phyloP scores from a whole-genome alignment of 2,888 invertebrate genomes.

The Eupithecia exiguata region DNA sequence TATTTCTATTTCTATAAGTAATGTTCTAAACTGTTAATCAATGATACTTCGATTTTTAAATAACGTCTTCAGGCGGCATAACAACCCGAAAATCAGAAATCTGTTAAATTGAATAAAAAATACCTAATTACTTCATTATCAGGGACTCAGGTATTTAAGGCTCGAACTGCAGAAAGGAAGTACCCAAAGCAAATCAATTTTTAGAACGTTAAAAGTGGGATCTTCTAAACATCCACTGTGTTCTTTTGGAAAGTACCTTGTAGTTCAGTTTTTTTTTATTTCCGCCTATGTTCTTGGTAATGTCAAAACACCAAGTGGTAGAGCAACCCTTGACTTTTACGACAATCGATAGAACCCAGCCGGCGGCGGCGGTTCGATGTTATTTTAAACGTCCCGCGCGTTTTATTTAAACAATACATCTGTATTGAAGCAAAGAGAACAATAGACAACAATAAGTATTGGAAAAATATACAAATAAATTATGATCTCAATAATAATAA shows the following conservation, averaged over 20 bases:
- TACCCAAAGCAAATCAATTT: background rate
- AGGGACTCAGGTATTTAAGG: background rate
- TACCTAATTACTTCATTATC: background rate
- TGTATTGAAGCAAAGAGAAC: constrained; percentile 28
- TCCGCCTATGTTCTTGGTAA: background rate
- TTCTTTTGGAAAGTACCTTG: background rate
- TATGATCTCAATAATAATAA: constrained; percentile 23
- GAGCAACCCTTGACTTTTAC: constrained; percentile 14
- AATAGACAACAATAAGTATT: constrained; percentile 29
- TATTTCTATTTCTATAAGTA: background rate
- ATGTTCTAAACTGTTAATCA: background rate
- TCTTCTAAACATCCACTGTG: background rate
- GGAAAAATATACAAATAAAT: constrained; percentile 27
- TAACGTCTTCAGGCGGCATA: background rate
- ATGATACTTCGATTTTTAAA: background rate
- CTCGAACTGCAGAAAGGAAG: background rate
- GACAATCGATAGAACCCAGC: constrained; percentile 7
- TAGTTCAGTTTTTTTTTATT: background rate
- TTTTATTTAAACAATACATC: constrained; percentile 32
- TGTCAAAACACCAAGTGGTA: constrained; percentile 6
- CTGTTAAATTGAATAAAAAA: background rate
- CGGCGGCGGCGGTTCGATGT: constrained; percentile 12
- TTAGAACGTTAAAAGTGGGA: background rate
- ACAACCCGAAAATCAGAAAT: background rate
- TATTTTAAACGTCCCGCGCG: constrained; percentile 14